phyloP scores from a whole-genome alignment of 2,888 invertebrate species.

The Leuctra nigra region DNA sequence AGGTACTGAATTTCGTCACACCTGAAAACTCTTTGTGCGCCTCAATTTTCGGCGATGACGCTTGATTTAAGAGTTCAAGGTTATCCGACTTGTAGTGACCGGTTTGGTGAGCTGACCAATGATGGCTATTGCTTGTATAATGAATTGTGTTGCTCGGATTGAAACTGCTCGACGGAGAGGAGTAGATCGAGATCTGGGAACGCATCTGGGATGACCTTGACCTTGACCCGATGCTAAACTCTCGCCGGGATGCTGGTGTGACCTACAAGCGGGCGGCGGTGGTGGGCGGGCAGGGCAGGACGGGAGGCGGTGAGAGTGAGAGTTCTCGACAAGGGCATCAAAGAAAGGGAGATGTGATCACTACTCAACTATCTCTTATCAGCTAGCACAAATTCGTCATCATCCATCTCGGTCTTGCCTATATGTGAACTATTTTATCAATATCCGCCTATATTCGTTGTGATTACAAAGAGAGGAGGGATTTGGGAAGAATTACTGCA shows the following conservation, averaged over 20 bases:
- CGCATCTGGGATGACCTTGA: conserved; percentile 13
- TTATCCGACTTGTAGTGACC: not conserved
- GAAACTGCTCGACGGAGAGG: not conserved
- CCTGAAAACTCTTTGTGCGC: not conserved
- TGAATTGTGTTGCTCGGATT: not conserved
- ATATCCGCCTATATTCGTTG: too few relatives aligned
- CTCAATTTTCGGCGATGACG: conserved; percentile 5
- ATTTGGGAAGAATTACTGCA: too few relatives aligned
- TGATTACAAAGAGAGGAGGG: too few relatives aligned
- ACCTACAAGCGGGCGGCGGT: conserved; percentile 18
- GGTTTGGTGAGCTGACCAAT: conserved; percentile 4
- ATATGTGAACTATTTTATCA: too few relatives aligned
- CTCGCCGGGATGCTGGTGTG: conserved; percentile 18
- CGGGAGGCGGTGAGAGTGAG: conserved; percentile 13
- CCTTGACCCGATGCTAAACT: not conserved
- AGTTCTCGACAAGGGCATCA: not conserved
- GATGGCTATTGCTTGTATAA: not conserved
- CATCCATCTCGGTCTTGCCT: too few relatives aligned
- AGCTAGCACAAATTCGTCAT: too few relatives aligned
- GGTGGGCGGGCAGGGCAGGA: conserved; percentile 15
- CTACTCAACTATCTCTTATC: too few relatives aligned
- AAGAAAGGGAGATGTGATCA: too few relatives aligned
- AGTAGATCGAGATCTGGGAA: not conserved
- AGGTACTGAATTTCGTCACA: too few relatives aligned
- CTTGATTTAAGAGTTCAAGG: conserved; percentile 1